A percentile compares a stretch with the other conserved stretches of the same genome.
Evolutionary conservation across 1,140 invertebrate species (phyloP).

Genomic region (Hypothenemus hampei): DNA sequence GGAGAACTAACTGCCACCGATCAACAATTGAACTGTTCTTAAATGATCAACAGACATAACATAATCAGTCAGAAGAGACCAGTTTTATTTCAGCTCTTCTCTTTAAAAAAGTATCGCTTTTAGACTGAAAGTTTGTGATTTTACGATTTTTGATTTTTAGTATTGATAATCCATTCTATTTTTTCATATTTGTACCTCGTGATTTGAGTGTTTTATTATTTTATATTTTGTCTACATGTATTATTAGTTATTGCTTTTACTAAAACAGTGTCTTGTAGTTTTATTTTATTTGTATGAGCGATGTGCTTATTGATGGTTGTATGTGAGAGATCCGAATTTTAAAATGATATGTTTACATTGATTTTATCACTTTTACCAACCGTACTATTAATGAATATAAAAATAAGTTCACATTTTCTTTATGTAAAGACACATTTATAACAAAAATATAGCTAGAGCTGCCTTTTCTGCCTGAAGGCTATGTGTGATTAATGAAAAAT

Average conservation of each 20-base stretch:
- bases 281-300: not conserved
- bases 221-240: constrained; percentile 6
- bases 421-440: no score
- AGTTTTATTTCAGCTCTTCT: no score
- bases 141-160: constrained; percentile 19
- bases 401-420: no score
- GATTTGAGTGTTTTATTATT: not conserved
- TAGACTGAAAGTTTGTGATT: constrained; percentile 34
- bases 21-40: not conserved
- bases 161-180: constrained; percentile 24
- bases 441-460: no score
- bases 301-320: not conserved
- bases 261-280: constrained; percentile 6
- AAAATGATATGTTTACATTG: no score
- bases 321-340: not conserved
- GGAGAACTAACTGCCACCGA: constrained; percentile 32
- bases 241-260: constrained; percentile 12
- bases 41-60: no score
- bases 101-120: constrained; percentile 38
- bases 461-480: no score
- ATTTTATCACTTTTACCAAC: no score
- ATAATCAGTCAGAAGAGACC: not conserved
- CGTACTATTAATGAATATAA: no score
- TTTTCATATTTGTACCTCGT: constrained; percentile 17
- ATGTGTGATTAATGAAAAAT: no score